Evolutionary conservation across 2,888 invertebrate genomes (phyloP), one percentile per base, ranked within the genome.

Genomic region (Girardia tigrina): DNA sequence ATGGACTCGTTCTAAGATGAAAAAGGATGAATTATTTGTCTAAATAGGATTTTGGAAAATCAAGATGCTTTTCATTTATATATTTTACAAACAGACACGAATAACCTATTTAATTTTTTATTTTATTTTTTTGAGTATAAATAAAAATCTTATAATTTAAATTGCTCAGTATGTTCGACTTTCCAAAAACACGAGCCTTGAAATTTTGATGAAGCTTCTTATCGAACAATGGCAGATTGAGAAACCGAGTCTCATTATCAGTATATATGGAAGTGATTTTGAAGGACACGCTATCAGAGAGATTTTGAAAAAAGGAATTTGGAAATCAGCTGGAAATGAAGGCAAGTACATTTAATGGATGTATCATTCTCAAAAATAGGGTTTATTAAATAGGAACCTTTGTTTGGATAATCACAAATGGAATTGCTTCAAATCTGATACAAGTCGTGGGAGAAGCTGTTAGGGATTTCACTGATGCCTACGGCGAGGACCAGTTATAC

Each of bases 181-280:
- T 16, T 8, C 56, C n/a, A 56, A 56, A 2, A 56, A 56, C 4
- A 56, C 56, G n/a, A n/a, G 23, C 4, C 23, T 56, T 56, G 23
- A 56, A 56, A 2, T 8, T 56, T n/a, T 56, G 4, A 2, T 56
- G n/a, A 4, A 56, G 4, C n/a, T 56, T 4, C 23, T 56, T 6
- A 56, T 56, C n/a, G n/a, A 56, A 4, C 56, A 56, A n/a, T 56
- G 56, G 56, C n/a, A 56, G n/a, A 56, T 56, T 4, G 56, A 56
- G 23, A 74, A 70, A n/a, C 74, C 74, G 56, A 42, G 56, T 6
- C 28, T 74, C 1, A 74, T 74, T 20, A 36, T 74, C 29, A 74
- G 74, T 36, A 56, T 74, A 56, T 56, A 74, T 56, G 74, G 74
- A 4, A 56, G 23, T 74, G 74, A 74, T 2, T 26, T 74, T 28